These are phyloP conservation scores for Aphaenogaster floridana DNA, from an alignment of 1,140 invertebrate genomes.

Conservation along the genomic window DNA sequence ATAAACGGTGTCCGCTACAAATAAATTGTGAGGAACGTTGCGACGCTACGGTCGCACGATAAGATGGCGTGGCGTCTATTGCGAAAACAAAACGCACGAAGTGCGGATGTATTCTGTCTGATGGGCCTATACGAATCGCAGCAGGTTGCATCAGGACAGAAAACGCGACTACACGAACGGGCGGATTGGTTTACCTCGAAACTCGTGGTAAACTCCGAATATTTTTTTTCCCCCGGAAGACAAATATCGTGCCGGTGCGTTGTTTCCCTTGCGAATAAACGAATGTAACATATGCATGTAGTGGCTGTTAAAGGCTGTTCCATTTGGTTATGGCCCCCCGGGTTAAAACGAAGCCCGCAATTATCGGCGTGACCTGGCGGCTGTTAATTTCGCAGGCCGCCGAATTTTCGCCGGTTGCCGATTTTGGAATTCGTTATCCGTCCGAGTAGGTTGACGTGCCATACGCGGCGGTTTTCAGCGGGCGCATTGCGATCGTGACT, in stretches of 20 bases:
- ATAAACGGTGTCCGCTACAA: background rate
- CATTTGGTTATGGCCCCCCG: conserved; percentile 32
- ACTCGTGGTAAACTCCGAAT: conserved; percentile 20
- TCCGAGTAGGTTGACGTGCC: conserved; percentile 15
- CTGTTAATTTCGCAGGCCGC: conserved; percentile 48
- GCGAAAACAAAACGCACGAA: background rate
- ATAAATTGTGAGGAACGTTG: conserved; percentile 4
- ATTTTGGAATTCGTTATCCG: conserved; percentile 50
- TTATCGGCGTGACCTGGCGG: conserved; percentile 31
- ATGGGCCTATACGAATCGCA: background rate
- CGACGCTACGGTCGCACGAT: background rate
- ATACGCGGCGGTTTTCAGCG: conserved; percentile 15
- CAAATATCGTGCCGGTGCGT: conserved; percentile 32
- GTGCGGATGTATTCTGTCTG: background rate
- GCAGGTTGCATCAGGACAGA: background rate
- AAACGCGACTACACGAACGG: conserved; percentile 13
- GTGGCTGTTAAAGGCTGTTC: conserved; percentile 24
- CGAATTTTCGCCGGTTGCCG: conserved; percentile 40
- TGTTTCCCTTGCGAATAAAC: conserved; percentile 43
- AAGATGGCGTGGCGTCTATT: background rate
- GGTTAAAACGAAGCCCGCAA: conserved; percentile 42
- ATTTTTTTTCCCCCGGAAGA: conserved; percentile 54
- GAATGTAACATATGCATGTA: conserved; percentile 32
- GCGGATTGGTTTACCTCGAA: conserved; percentile 20
- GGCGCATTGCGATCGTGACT: conserved; percentile 11